These are phyloP conservation scores for Rhynchopsitta pachyrhyncha DNA, from an alignment of 2,113 vertebrate genomes.

Conservation along the genomic window DNA sequence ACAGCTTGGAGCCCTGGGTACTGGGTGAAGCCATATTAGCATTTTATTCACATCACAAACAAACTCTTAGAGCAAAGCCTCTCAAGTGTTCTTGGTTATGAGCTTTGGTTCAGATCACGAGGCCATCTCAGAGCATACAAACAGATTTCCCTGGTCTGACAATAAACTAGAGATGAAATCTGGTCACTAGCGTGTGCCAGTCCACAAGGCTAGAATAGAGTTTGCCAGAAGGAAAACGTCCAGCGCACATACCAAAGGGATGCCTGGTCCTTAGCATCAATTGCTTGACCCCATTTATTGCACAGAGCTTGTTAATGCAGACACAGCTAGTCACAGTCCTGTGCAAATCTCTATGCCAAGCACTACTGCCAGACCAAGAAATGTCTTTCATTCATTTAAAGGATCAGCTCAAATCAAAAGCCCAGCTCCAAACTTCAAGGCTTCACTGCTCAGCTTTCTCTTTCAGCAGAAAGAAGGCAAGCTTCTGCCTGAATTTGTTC, in stretches of 20 bases:
- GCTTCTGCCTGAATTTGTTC: not conserved
- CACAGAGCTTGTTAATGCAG: not conserved
- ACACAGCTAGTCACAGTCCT: not conserved
- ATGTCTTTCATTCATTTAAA: not conserved
- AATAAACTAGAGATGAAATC: not conserved
- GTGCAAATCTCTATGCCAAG: not conserved
- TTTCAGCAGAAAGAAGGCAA: not conserved
- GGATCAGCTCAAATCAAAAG: not conserved
- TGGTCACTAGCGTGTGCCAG: not conserved
- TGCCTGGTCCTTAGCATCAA: not conserved
- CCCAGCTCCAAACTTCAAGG: not conserved
- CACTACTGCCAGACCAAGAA: not conserved
- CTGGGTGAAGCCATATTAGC: not conserved
- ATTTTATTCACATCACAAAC: not conserved
- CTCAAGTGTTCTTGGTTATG: not conserved
- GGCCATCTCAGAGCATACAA: not conserved
- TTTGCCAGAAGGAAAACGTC: not conserved
- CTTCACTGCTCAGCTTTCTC: not conserved
- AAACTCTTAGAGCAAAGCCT: not conserved
- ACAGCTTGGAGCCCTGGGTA: not conserved
- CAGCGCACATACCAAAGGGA: not conserved
- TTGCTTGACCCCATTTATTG: not conserved
- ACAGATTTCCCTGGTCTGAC: not conserved
- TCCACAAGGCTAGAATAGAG: not conserved
- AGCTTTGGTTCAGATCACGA: not conserved